Evolutionary conservation across 2,113 vertebrate species (phyloP).

Genomic region (Oncorhynchus nerka): DNA sequence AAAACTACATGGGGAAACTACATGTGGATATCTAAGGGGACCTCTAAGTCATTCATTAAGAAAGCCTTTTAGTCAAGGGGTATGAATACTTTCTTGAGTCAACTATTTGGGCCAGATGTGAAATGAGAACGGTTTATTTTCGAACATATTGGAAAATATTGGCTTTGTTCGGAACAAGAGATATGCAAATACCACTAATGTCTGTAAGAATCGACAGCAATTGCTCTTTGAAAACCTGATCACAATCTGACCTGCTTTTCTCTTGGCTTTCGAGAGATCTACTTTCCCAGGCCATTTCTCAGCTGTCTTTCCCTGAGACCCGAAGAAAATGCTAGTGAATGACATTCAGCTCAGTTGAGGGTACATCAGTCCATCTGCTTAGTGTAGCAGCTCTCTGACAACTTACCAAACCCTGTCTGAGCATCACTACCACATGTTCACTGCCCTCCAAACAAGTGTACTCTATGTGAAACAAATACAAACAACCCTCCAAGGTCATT

Average conservation of each 20-base stretch:
- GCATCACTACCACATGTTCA: slow-evolving; percentile 62
- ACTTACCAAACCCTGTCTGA: slow-evolving; percentile 59
- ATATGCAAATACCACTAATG: no score
- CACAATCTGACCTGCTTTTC: background rate
- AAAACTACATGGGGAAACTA: no score
- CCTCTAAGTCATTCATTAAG: no score
- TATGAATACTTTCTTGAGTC: no score
- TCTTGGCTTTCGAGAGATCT: slow-evolving; percentile 2
- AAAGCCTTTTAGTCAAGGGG: no score
- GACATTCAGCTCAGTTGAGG: slow-evolving; percentile 71
- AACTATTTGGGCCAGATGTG: no score
- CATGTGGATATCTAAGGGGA: no score
- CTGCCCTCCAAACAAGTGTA: slow-evolving; percentile 47
- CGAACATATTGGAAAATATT: background rate
- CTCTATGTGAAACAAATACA: slow-evolving; percentile 60
- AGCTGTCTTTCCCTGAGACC: slow-evolving; percentile 41
- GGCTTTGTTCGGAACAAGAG: background rate
- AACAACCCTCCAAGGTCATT: slow-evolving; percentile 43
- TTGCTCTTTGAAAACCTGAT: slow-evolving; percentile 1
- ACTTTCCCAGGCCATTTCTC: slow-evolving; percentile 37
- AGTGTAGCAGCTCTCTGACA: slow-evolving; percentile 59
- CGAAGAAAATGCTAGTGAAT: slow-evolving; percentile 64
- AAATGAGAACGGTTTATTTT: background rate
- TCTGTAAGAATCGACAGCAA: background rate
- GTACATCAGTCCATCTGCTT: slow-evolving; percentile 71